Base-by-base conservation (phyloP, 2,888 invertebrate species). In the Sinodicranocentrus sp. region DNA sequence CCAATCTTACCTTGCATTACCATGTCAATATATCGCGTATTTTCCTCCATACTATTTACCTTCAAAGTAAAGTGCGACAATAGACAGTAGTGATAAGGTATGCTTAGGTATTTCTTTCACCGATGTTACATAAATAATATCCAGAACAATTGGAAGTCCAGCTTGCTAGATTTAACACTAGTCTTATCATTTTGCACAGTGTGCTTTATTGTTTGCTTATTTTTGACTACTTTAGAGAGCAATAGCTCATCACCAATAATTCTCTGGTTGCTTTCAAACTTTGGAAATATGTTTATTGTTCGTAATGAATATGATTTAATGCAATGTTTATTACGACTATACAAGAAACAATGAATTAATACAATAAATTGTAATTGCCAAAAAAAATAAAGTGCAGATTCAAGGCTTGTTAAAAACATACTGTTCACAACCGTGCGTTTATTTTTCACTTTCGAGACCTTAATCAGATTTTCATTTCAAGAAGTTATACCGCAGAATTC, bases 311-410 rank as follows among this genome's bases (percentile, higher is more conserved):
- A 73, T 57, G 33, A 73, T 59, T 65, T 72, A 83, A 83, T 83
- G 83, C 83, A 83, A 43, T 54, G 25, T 70, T 17, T 28, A 70
- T 21, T 17, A 61, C 25, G 26, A 25, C 28, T 75, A 70, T 59
- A 70, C 43, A 19, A n/a, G 28, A 48, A 48, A 43, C 17, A 70
- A 23, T 33, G 65, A 59, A 82, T 67, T 82, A 57, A 75, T 70
- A 72, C 48, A 48, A 72, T 63, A 70, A 76, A 82, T 82, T 82
- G 59, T 68, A 75, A 76, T 61, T 63, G 77, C 77, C 77, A 77
- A 77, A 77, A 77, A 68, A 76, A 82, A 82, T 76, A 82, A 82
- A 82, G 70, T 82, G 82, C 82, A 82, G 76, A 77, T 67, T 72
- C 75, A 77, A 72, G 67, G 83, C 83, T 83, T 83, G 17, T 52